Evolutionary conservation across 2,888 invertebrate species (phyloP).

Genomic region (Rutpela maculata): DNA sequence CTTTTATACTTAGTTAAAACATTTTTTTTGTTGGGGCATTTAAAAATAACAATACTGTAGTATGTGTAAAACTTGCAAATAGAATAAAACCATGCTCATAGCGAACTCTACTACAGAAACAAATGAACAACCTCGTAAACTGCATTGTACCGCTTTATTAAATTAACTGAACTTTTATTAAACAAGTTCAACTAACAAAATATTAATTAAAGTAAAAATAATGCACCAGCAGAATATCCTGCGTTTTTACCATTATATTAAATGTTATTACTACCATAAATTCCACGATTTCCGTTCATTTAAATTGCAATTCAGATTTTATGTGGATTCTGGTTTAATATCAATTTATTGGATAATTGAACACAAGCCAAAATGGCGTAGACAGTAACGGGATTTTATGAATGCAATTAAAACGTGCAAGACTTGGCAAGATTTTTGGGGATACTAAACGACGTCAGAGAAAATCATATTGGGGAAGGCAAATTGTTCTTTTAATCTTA

Average conservation of each 20-base stretch:
- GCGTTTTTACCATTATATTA: conserved; percentile 41
- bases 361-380: conserved; percentile 33
- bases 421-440: conserved; percentile 48
- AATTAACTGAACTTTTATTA: conserved; percentile 56
- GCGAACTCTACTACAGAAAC: neutral
- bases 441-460: conserved; percentile 32
- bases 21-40: too few relatives aligned
- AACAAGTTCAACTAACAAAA: conserved; percentile 54
- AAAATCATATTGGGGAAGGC: too few relatives aligned
- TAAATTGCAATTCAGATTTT: conserved; percentile 39
- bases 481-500: too few relatives aligned
- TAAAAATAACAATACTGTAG: neutral
- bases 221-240: conserved; percentile 41
- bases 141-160: conserved; percentile 51
- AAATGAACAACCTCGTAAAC: conserved; percentile 18
- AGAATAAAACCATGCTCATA: neutral
- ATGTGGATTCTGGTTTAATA: conserved; percentile 32
- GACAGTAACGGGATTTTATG: conserved; percentile 21
- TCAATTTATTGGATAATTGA: conserved; percentile 33
- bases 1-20: too few relatives aligned
- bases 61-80: neutral
- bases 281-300: conserved; percentile 45
- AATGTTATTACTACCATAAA: conserved; percentile 46
- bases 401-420: conserved; percentile 48
- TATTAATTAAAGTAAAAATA: conserved; percentile 51